Base-by-base conservation (phyloP, 2,113 vertebrate species). In the Rutilus rutilus region DNA sequence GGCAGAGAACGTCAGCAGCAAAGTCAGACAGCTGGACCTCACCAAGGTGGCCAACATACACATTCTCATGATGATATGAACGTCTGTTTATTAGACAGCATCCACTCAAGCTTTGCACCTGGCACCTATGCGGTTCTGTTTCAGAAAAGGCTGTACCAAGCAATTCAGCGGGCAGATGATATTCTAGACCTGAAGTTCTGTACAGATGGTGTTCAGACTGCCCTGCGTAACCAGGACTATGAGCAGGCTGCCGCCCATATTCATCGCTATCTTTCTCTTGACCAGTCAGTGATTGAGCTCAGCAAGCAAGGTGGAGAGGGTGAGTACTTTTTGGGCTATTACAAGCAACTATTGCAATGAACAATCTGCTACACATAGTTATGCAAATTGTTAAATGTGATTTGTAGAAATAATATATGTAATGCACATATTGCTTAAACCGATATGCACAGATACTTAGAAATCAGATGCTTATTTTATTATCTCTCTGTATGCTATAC, bases 111-210 rank as follows among this genome's bases (percentile, higher is more conserved):
- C 4, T 14, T 73, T 57, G 36, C 78, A 78, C 27, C 54, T 59
- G 62, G 45, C 9, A 9, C n/a, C n/a, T 57, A 8, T 57, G 54
- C 7, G 54, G 54, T 5, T 21, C 30, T 74, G 39, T 84, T 67
- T 45, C 92, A 99, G 97, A 99, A 97, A 60, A 96, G 97, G n/a
- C 95, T 99, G 82, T 99, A 99, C 89, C 98, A 99, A 77, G 97
- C 98, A 84, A 99, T 99, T 90, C 98, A 99, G 91, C 96, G 98
- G 85, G 96, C 97, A 14, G 98, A 99, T 0, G 98, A 99, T 84
- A 99, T 99, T 91, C 95, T 99, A 14, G 97, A 99, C 88, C 93
- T 99, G 86, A 99, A 99, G 94, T 99, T 99, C 94, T 99, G 98
- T 93, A 99, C 97, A 80, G 98, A 99, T 19, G 98, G 98, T 6